Conservation (phyloP, 1,140 invertebrate species). For the Marisa cornuarietis region DNA sequence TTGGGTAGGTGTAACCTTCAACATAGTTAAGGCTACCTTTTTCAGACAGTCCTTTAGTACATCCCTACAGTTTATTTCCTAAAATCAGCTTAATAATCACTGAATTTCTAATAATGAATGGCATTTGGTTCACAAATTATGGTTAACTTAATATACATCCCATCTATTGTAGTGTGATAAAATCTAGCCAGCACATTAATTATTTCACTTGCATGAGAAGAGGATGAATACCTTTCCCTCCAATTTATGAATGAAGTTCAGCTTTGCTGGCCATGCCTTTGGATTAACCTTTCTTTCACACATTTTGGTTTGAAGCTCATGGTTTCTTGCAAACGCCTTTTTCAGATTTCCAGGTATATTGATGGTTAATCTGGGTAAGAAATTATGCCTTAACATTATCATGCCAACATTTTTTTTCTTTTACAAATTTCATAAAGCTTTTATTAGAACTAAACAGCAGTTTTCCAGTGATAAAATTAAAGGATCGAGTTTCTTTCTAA, state of each 20-base stretch:
- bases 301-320: constrained; percentile 32
- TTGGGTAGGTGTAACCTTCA: too few relatives aligned
- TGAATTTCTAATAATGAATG: too few relatives aligned
- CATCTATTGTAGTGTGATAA: too few relatives aligned
- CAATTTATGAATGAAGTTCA: constrained; percentile 32
- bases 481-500: constrained; percentile 10
- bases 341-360: constrained; percentile 38
- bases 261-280: constrained; percentile 22
- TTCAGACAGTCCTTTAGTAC: too few relatives aligned
- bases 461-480: not conserved
- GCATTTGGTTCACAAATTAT: too few relatives aligned
- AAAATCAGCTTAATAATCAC: too few relatives aligned
- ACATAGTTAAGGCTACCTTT: too few relatives aligned
- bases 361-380: constrained; percentile 33
- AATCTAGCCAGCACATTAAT: too few relatives aligned
- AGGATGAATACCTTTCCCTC: constrained; percentile 25
- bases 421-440: not conserved
- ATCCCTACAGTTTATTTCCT: too few relatives aligned
- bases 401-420: not conserved
- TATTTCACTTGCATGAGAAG: too few relatives aligned
- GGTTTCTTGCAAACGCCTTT: constrained; percentile 27
- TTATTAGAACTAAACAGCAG: not conserved
- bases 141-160: too few relatives aligned
- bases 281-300: constrained; percentile 20
- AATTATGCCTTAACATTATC: not conserved